Evolutionary conservation across 2,113 vertebrate species (phyloP).

Genomic region (Gallinago jamesoni): DNA sequence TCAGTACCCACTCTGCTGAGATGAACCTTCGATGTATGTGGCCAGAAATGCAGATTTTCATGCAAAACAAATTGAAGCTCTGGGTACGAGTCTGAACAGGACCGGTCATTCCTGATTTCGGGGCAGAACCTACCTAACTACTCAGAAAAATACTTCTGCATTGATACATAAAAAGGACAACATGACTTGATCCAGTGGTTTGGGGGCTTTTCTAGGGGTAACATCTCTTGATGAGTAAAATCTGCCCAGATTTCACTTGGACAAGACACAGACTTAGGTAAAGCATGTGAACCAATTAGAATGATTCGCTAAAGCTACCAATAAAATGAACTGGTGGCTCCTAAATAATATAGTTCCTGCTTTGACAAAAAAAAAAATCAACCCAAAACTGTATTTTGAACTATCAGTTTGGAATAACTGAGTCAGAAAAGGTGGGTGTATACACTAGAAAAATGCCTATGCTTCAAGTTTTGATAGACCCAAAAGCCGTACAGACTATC

Average conservation of each 20-base stretch:
- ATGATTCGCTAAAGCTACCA: neutral
- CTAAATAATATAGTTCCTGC: neutral
- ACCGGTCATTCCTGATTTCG: neutral
- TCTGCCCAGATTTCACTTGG: neutral
- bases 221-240: neutral
- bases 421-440: neutral
- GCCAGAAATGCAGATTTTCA: neutral
- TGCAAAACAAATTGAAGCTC: neutral
- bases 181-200: neutral
- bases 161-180: neutral
- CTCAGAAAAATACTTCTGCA: neutral
- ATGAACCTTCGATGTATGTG: neutral
- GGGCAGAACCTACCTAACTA: neutral
- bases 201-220: neutral
- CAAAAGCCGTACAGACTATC: neutral
- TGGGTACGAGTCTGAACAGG: fast-evolving
- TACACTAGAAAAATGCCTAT: neutral
- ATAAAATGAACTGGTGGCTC: neutral
- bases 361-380: neutral
- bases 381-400: neutral
- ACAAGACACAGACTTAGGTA: neutral
- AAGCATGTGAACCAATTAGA: neutral
- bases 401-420: neutral
- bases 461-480: neutral
- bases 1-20: neutral